A percentile compares a stretch with the other conserved stretches of the same genome.
phyloP scores from a whole-genome alignment of 2,113 vertebrate species.

The Cyphomyrus plagiostoma region DNA sequence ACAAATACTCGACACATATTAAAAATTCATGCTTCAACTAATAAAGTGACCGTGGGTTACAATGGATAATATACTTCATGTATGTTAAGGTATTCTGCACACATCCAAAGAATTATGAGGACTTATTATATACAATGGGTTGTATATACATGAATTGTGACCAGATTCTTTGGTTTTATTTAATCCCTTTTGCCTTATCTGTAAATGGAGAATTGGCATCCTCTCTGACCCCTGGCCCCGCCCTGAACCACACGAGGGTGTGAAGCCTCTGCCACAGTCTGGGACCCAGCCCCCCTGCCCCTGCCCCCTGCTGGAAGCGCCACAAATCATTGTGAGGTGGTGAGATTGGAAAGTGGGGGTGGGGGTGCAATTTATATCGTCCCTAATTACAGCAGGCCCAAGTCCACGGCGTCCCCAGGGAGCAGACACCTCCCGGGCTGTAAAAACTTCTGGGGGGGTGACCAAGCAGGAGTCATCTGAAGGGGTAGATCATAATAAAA shows the following conservation, averaged over 20 bases:
- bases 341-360: neutral
- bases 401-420: slow-evolving; percentile 2
- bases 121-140: neutral
- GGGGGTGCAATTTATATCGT: slow-evolving; percentile 44
- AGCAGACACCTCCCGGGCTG: slow-evolving; percentile 23
- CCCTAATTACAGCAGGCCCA: slow-evolving; percentile 45
- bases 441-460: slow-evolving; percentile 25
- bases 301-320: slow-evolving; percentile 8
- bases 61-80: neutral
- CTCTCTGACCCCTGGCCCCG: slow-evolving; percentile 28
- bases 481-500: neutral
- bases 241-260: slow-evolving; percentile 42
- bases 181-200: neutral
- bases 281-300: neutral
- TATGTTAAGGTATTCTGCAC: neutral
- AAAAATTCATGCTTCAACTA: neutral
- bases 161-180: neutral
- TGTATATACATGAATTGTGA: neutral
- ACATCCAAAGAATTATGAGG: neutral
- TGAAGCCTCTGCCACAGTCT: slow-evolving; percentile 35
- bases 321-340: neutral
- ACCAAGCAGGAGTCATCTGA: neutral
- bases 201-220: slow-evolving; percentile 24
- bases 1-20: neutral
- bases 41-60: neutral